These are phyloP conservation scores for Ahaetulla prasina DNA, from an alignment of 2,113 vertebrate species.

Conservation along the genomic window DNA sequence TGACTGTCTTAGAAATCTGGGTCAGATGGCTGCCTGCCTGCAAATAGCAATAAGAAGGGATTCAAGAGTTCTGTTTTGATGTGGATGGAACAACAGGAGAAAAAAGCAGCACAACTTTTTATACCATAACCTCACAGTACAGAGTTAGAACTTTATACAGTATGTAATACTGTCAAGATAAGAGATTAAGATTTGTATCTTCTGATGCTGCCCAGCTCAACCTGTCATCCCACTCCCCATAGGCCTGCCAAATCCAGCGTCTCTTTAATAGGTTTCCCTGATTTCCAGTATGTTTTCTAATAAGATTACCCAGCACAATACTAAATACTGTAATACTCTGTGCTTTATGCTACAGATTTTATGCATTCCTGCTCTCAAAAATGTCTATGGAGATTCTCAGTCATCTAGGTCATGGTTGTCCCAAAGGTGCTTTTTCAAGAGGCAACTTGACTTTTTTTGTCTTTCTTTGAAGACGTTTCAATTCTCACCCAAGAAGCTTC, in stretches of 20 bases:
- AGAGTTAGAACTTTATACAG: slow-evolving; percentile 18
- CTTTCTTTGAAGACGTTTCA: too few relatives aligned
- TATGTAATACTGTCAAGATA: slow-evolving; percentile 24
- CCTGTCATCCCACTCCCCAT: neutral
- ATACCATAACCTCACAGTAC: slow-evolving; percentile 23
- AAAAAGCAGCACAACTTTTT: slow-evolving; percentile 33
- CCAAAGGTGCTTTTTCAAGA: too few relatives aligned
- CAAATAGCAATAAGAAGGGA: slow-evolving; percentile 49
- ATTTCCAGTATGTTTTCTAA: neutral
- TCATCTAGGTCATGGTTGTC: too few relatives aligned
- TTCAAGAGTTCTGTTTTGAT: slow-evolving; percentile 47
- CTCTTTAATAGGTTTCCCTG: neutral
- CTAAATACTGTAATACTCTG: neutral
- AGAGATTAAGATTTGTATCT: slow-evolving; percentile 25
- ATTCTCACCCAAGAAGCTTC: too few relatives aligned
- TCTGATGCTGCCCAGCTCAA: neutral
- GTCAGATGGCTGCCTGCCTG: slow-evolving; percentile 43
- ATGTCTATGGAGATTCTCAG: neutral
- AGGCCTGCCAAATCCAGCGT: too few relatives aligned
- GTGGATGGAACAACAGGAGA: slow-evolving; percentile 20
- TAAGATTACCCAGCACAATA: neutral
- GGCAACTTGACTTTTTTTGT: too few relatives aligned
- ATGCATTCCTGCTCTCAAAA: neutral
- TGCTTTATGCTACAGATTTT: neutral
- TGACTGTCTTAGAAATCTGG: slow-evolving; percentile 48